Evolutionary conservation across 2,113 vertebrate species (phyloP).

Genomic region (Corapipo altera): DNA sequence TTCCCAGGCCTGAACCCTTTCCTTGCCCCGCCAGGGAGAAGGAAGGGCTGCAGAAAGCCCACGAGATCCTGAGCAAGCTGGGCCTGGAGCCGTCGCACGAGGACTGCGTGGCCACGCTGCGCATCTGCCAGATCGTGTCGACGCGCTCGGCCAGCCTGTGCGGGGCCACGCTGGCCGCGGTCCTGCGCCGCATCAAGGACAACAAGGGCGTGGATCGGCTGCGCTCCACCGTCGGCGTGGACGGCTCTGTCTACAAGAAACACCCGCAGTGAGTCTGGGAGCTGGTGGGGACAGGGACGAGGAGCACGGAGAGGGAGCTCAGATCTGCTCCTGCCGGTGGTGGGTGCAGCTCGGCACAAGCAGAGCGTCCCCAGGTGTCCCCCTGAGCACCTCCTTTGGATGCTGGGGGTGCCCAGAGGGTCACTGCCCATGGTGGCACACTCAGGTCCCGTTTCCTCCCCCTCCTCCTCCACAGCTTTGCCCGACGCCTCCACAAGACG

Average conservation of each 20-base stretch:
- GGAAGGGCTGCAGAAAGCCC: conserved; percentile 83
- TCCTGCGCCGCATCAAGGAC: conserved; percentile 90
- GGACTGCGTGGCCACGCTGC: conserved; percentile 85
- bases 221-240: conserved; percentile 88
- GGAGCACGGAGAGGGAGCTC: too few relatives aligned
- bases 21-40: conserved; percentile 76
- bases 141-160: conserved; percentile 90
- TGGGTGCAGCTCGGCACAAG: rapidly evolving
- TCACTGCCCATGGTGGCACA: rapidly evolving
- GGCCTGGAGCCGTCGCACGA: conserved; percentile 82
- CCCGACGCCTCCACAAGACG: conserved; percentile 88
- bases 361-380: background rate
- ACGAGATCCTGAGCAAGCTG: conserved; percentile 78
- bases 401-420: background rate
- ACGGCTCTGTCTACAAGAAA: conserved; percentile 95
- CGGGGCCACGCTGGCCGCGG: conserved; percentile 82
- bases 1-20: background rate
- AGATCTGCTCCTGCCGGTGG: background rate
- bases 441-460: background rate
- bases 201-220: conserved; percentile 88
- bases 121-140: conserved; percentile 91
- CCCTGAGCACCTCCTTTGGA: rapidly evolving
- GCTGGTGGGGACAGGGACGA: background rate
- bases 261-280: conserved; percentile 85
- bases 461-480: conserved; percentile 74